Evolutionary conservation across 2,797 vertebrate species (phyloP).

Genomic region (Tragopan temminckii): DNA sequence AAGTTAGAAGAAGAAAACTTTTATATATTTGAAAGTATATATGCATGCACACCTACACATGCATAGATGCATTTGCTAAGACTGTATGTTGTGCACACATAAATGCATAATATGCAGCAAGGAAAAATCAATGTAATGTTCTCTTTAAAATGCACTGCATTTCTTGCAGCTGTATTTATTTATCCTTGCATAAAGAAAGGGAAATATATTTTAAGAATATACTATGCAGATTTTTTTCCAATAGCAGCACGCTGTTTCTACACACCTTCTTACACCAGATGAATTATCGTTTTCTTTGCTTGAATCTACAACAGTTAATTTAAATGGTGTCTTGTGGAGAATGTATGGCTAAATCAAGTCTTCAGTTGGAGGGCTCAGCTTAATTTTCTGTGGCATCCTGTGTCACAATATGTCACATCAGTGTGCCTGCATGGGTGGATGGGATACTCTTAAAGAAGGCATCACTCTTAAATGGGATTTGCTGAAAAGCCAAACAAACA

Average conservation of each 20-base stretch:
- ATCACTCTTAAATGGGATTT: neutral
- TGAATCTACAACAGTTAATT: constrained; percentile 51
- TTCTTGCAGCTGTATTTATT: constrained; percentile 16
- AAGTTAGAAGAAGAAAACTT: neutral
- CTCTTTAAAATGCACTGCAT: neutral
- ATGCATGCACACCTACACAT: neutral
- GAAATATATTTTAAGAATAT: constrained; percentile 16
- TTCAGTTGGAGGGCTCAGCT: constrained; percentile 22
- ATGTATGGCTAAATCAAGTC: constrained; percentile 63
- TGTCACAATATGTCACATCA: constrained; percentile 70
- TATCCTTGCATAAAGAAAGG: neutral
- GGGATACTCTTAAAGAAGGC: constrained; percentile 39
- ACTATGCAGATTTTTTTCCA: constrained; percentile 2
- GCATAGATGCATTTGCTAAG: neutral
- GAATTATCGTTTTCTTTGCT: constrained; percentile 37
- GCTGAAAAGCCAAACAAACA: constrained; percentile 35
- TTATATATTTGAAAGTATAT: neutral
- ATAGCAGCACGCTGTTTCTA: neutral
- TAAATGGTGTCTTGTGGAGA: constrained; percentile 54
- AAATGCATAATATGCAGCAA: neutral
- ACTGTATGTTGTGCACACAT: fast-evolving
- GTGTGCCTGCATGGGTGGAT: constrained; percentile 14
- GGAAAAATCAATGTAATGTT: neutral
- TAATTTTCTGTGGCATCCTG: constrained; percentile 62
- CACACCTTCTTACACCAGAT: neutral